Evolutionary conservation across 2,888 invertebrate genomes (phyloP).

Genomic region (Sepiola atlantica): DNA sequence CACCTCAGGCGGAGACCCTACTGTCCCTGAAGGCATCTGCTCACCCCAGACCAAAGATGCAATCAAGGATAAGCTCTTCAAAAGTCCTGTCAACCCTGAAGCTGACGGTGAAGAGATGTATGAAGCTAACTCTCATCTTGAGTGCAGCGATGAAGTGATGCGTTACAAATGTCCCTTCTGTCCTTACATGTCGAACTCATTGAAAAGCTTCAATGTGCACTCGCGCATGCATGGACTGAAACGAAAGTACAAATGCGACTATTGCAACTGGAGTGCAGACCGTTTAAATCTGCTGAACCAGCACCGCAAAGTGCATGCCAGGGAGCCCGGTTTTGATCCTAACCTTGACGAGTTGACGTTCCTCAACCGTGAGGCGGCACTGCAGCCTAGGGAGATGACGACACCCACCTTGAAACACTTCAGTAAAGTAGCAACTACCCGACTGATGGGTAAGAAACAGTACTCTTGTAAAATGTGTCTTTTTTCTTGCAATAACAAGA

Average conservation of each 20-base stretch:
- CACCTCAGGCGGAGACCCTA: slow-evolving; percentile 45
- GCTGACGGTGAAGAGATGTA: slow-evolving; percentile 48
- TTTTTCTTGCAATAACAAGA: slow-evolving; percentile 56
- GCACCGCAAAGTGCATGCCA: slow-evolving; percentile 66
- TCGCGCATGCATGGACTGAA: slow-evolving; percentile 65
- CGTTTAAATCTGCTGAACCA: slow-evolving; percentile 65
- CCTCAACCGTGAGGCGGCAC: slow-evolving; percentile 64
- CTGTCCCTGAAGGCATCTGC: not conserved
- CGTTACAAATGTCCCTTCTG: slow-evolving; percentile 62
- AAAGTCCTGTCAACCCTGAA: not conserved
- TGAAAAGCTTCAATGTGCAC: slow-evolving; percentile 65
- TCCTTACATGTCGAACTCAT: slow-evolving; percentile 63
- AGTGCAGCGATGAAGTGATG: slow-evolving; percentile 54
- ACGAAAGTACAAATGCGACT: slow-evolving; percentile 67
- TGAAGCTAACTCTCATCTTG: not conserved
- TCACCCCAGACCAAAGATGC: slow-evolving; percentile 14
- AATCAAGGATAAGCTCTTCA: not conserved
- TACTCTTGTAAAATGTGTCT: slow-evolving; percentile 58
- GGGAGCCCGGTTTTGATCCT: slow-evolving; percentile 58
- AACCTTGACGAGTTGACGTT: slow-evolving; percentile 62
- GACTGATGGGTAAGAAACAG: slow-evolving; percentile 49
- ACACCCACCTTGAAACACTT: not conserved
- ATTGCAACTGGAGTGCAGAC: slow-evolving; percentile 70
- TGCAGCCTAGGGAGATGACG: slow-evolving; percentile 53
- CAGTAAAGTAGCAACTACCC: not conserved